Percentiles rank a stretch among this genome's conserved stretches.
Evolutionary conservation across 1,140 invertebrate genomes (phyloP).

Genomic region (Cydia fagiglandana): DNA sequence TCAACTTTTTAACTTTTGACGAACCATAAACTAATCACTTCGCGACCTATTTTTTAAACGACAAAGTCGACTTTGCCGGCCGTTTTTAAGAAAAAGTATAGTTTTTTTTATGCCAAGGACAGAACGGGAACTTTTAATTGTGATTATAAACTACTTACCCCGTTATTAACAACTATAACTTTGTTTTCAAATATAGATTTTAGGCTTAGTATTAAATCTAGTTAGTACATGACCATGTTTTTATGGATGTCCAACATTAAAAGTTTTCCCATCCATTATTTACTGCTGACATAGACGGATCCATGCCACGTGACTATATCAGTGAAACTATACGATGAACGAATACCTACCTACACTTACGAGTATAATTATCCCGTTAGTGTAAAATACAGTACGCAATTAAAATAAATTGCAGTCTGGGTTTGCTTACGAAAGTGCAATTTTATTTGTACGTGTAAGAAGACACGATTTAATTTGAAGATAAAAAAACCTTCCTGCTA

Average conservation of each 20-base stretch:
- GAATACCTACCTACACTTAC: background rate
- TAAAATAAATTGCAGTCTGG: background rate
- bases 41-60: too few species aligned
- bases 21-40: too few species aligned
- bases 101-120: too few species aligned
- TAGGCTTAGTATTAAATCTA: background rate
- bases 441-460: background rate
- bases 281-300: background rate
- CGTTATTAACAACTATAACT: background rate
- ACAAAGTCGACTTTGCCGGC: too few species aligned
- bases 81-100: too few species aligned
- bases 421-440: background rate
- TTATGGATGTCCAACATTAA: background rate
- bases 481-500: background rate
- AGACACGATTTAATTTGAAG: background rate
- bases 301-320: background rate
- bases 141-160: too few species aligned
- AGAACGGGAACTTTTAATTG: too few species aligned
- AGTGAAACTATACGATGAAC: background rate
- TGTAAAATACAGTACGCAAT: background rate
- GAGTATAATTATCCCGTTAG: background rate
- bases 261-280: slow-evolving; percentile 3
- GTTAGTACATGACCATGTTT: background rate
- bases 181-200: background rate
- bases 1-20: too few species aligned